Evolutionary conservation across 2,113 vertebrate genomes (phyloP).

Genomic region (Vicugna pacos): DNA sequence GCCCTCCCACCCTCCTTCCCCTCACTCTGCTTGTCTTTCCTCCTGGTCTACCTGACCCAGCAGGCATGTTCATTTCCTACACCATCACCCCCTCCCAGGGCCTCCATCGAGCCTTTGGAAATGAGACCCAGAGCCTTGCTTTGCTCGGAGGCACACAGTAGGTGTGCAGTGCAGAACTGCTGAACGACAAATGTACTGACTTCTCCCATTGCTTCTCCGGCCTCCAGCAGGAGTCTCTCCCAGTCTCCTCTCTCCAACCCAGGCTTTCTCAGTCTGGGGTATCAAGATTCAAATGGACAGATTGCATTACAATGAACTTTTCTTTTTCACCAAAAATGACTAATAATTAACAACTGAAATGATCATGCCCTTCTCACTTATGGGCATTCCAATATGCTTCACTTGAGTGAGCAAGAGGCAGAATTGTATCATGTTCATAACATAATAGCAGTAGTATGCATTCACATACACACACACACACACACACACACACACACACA

Average conservation of each 20-base stretch:
- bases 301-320: background rate
- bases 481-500: background rate
- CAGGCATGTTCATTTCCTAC: background rate
- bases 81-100: no score
- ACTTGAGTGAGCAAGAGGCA: background rate
- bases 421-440: background rate
- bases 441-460: background rate
- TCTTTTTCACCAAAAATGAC: background rate
- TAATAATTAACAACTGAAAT: background rate
- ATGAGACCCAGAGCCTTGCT: background rate
- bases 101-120: rapidly evolving
- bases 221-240: background rate
- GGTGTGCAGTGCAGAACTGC: rapidly evolving
- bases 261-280: background rate
- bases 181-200: rapidly evolving
- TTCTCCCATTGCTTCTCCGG: rapidly evolving
- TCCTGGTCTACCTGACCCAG: background rate
- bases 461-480: background rate
- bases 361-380: background rate
- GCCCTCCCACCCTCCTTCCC: rapidly evolving
- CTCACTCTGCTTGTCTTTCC: background rate
- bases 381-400: background rate
- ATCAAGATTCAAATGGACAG: background rate
- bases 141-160: background rate
- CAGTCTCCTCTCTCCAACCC: background rate